A percentile compares a stretch with the other conserved stretches of the same genome.
Evolutionary conservation across 2,113 vertebrate genomes (phyloP).

Genomic region (Tichodroma muraria): DNA sequence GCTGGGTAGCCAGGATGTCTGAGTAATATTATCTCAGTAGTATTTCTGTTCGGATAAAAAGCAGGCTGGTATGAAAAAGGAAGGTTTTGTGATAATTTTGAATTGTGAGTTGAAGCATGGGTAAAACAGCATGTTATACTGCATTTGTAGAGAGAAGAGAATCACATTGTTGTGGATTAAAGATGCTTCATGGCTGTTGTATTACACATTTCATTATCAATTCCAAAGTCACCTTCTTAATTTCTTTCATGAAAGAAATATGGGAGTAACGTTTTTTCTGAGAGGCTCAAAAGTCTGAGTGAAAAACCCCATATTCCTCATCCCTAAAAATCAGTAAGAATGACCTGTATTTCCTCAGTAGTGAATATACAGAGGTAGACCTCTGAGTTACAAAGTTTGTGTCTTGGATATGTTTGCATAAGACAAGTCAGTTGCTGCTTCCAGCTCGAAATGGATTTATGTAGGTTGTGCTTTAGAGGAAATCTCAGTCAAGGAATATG

Average conservation of each 20-base stretch:
- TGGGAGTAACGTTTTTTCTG: background rate
- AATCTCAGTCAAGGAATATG: background rate
- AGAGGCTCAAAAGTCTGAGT: background rate
- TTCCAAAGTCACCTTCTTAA: background rate
- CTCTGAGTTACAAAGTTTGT: background rate
- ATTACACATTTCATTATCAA: background rate
- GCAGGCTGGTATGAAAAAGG: background rate
- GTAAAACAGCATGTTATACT: background rate
- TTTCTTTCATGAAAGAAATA: background rate
- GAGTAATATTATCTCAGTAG: background rate
- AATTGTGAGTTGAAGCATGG: background rate
- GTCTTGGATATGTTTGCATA: background rate
- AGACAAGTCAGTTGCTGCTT: background rate
- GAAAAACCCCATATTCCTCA: background rate
- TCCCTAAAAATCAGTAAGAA: background rate
- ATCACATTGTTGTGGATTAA: background rate
- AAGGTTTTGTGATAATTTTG: background rate
- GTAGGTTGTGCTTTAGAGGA: background rate
- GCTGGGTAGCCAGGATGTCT: background rate
- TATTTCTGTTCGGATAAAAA: background rate
- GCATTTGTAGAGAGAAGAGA: background rate
- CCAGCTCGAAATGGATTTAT: background rate
- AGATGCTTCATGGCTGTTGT: background rate
- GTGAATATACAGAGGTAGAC: background rate
- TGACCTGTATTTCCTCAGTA: background rate